Conservation (phyloP, 2,113 vertebrate genomes). For the Eudyptes chrysolophus region DNA sequence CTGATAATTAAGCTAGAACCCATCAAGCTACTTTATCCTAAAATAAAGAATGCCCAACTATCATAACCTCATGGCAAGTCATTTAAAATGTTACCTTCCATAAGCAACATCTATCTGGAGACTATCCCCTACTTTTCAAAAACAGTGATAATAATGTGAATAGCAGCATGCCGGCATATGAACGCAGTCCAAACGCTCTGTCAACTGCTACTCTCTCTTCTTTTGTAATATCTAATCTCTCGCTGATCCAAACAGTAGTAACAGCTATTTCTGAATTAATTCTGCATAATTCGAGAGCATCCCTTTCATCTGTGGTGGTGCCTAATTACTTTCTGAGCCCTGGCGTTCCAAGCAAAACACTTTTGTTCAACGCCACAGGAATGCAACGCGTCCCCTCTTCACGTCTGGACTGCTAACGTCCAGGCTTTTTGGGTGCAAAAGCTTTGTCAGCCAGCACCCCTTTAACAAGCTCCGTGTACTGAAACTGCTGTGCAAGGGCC, state of each 20-base stretch:
- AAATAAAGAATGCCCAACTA: neutral
- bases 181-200: neutral
- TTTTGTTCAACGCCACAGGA: neutral
- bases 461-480: neutral
- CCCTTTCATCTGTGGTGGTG: neutral
- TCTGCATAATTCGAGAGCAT: neutral
- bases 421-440: neutral
- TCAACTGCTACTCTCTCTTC: neutral
- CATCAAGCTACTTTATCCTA: neutral
- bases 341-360: accelerated
- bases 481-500: neutral
- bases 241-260: neutral
- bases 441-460: neutral
- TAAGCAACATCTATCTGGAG: neutral
- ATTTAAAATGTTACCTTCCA: neutral
- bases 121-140: neutral
- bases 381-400: accelerated
- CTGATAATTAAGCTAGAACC: neutral
- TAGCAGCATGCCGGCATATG: neutral
- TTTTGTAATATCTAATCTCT: neutral
- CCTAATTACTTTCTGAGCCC: neutral
- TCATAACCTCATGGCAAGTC: neutral
- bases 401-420: accelerated
- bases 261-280: neutral
- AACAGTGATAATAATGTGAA: accelerated